Percentiles rank a stretch among this genome's conserved stretches.
These are phyloP conservation scores for Eristalis arbustorum DNA, from an alignment of 2,888 invertebrate genomes.

Conservation along the genomic window DNA sequence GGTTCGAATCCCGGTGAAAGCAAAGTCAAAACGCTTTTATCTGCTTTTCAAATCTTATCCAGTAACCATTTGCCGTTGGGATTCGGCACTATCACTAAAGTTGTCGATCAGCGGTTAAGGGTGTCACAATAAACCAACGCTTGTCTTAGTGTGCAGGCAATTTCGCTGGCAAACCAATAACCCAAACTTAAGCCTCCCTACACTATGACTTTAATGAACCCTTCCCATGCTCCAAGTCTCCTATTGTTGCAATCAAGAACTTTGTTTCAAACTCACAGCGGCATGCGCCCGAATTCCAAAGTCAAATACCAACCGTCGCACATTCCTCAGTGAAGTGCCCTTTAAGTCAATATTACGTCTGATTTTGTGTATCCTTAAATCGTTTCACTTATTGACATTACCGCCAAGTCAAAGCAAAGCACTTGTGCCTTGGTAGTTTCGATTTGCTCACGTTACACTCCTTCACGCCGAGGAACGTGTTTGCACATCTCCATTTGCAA, in stretches of 20 bases:
- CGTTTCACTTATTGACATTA: background rate
- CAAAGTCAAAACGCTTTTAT: no score
- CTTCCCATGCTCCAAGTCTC: no score
- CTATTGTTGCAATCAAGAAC: background rate
- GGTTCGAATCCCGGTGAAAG: no score
- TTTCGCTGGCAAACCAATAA: no score
- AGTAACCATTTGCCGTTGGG: no score
- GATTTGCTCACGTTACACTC: background rate
- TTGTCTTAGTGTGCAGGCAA: no score
- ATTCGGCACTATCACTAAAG: no score
- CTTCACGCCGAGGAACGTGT: background rate
- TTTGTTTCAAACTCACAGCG: background rate
- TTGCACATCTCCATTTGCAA: background rate
- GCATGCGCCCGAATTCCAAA: background rate
- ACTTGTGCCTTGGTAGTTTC: background rate
- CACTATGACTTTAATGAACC: no score
- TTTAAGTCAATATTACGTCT: background rate
- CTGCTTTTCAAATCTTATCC: no score
- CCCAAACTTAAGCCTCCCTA: no score
- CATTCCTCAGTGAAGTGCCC: background rate
- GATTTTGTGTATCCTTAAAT: background rate
- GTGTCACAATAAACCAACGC: no score
- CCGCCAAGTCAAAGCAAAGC: background rate
- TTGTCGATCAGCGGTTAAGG: no score
- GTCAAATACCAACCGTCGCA: background rate